Evolutionary conservation across 2,888 invertebrate species (phyloP), one percentile per base, ranked within the genome.

Genomic region (Megastigmus dorsalis): DNA sequence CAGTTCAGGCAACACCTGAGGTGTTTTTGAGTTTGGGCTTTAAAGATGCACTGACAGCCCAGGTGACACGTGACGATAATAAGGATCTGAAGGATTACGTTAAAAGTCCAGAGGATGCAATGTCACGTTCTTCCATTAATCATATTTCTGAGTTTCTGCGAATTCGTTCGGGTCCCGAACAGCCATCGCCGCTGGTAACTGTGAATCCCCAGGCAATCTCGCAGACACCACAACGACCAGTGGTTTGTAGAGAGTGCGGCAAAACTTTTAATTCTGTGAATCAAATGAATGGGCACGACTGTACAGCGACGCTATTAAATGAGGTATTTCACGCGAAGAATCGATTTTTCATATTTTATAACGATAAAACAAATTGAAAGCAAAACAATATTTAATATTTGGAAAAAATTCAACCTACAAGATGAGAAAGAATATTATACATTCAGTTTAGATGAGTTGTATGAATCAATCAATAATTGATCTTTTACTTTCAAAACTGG

Each of bases 121-220:
- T 86, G 45, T 80, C 86, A 28, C 84, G 87, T 33, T 84, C 82
- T 59, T 84, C 88, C 2, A 87, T 88, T 7, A 86, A 85, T 10
- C 88, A 86, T 45, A 88, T 88, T 54, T 86, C 88, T 2, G 88
- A 88, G 76, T 88, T 88, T 69, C 74, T 88, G 4, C 80, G 86
- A 75, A 84, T 88, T 13, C 83, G 86, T 33, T 80, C 88, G 33
- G 84, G 82, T 7, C 81, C 86, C 0, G 87, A 88, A 54, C 79
- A 75, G 26, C 75, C 79, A 0, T 38, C 84, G 3, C 81, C 87
- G 2, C 72, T 88, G 0, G 84, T 88, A 13, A 84, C 87, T 0
- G 85, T 88, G 0, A 88, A 85, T 82, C 83, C 87, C 3, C 86
- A 86, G 71, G 84, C 82, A 3, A 84, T 88, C 9, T 81, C 85